These are phyloP conservation scores for Pedionomus torquatus DNA, from an alignment of 2,113 vertebrate species.

Conservation along the genomic window DNA sequence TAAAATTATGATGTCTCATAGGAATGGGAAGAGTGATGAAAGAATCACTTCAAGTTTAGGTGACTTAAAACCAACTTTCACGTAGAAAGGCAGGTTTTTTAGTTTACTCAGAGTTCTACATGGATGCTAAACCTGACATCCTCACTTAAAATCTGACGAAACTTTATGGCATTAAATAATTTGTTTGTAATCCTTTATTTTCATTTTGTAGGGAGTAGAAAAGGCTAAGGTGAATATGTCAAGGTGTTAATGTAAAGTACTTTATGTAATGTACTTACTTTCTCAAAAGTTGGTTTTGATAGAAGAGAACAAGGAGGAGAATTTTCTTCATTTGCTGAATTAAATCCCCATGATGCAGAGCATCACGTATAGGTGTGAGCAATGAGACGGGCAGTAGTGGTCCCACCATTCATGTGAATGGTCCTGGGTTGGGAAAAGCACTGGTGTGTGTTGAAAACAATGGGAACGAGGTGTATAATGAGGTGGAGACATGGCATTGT, in stretches of 20 bases:
- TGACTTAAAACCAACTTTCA: background rate
- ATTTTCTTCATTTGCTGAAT: background rate
- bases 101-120: background rate
- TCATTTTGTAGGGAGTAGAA: background rate
- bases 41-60: background rate
- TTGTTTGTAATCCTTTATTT: background rate
- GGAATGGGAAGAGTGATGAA: background rate
- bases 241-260: background rate
- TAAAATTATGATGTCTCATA: background rate
- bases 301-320: background rate
- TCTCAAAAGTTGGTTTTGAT: background rate
- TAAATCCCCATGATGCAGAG: background rate
- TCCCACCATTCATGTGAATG: background rate
- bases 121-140: background rate
- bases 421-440: background rate
- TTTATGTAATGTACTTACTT: background rate
- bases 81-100: background rate
- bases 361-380: background rate
- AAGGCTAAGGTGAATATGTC: background rate
- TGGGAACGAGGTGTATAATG: background rate
- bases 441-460: rapidly evolving
- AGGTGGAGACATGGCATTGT: rapidly evolving
- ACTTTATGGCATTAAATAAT: background rate
- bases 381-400: rapidly evolving
- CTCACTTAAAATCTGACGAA: background rate